These are phyloP conservation scores for Tonatia bakeri DNA, from an alignment of 2,113 vertebrate genomes.

Conservation along the genomic window DNA sequence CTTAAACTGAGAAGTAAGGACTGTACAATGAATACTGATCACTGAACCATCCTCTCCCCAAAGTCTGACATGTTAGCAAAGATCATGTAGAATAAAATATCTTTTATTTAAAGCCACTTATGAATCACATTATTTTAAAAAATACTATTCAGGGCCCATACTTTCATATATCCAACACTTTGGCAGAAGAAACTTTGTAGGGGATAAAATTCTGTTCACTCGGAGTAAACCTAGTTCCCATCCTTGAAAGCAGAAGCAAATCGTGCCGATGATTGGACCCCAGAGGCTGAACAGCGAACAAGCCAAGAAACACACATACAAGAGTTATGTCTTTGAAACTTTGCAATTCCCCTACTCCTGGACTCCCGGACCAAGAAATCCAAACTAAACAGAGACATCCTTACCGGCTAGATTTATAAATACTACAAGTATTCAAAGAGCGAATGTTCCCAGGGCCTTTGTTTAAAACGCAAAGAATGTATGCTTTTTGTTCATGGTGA, in stretches of 20 bases:
- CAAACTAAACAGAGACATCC: not conserved
- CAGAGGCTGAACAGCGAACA: not conserved
- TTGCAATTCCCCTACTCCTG: not conserved
- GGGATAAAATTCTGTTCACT: not conserved
- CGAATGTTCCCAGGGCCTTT: not conserved
- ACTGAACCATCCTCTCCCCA: not conserved
- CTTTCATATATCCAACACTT: conserved; percentile 5
- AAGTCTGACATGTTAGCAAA: not conserved
- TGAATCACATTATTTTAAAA: conserved; percentile 13
- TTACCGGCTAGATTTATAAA: not conserved
- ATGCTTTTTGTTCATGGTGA: not conserved
- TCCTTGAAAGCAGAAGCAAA: not conserved
- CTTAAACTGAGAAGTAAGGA: not conserved
- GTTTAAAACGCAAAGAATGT: not conserved
- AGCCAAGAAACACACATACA: not conserved
- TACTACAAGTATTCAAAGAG: not conserved
- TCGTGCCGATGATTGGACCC: not conserved
- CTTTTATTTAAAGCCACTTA: not conserved
- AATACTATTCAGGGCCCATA: not conserved
- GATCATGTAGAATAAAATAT: conserved; percentile 22
- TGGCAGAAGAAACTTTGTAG: not conserved
- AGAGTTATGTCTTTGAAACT: not conserved
- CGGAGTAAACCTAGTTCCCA: not conserved
- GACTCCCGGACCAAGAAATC: not conserved
- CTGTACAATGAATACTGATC: not conserved